These are phyloP conservation scores for Drosophila sechellia DNA, from an alignment of 1,140 invertebrate species.

Conservation along the genomic window DNA sequence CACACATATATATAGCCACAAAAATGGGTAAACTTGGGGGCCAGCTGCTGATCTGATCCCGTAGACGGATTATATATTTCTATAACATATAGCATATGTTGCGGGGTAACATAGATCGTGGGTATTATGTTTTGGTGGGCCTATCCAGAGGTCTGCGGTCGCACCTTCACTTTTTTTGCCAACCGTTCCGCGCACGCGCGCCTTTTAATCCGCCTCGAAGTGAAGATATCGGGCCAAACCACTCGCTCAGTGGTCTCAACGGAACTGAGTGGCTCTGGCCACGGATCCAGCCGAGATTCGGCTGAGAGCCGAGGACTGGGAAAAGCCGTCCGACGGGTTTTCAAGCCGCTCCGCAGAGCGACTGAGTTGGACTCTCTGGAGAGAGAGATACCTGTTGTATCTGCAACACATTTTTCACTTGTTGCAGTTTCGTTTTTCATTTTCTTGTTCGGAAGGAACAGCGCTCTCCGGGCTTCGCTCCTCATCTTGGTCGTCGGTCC, in stretches of 20 bases:
- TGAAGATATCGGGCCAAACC: slow-evolving; percentile 24
- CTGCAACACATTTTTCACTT: slow-evolving; percentile 82
- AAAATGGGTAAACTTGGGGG: slow-evolving; percentile 22
- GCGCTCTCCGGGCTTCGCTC: slow-evolving; percentile 12
- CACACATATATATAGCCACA: slow-evolving; percentile 18
- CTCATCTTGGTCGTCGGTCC: slow-evolving; percentile 22
- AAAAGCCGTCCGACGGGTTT: slow-evolving; percentile 69
- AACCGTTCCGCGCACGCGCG: slow-evolving; percentile 31
- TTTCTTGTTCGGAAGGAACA: slow-evolving; percentile 65
- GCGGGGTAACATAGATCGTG: background rate
- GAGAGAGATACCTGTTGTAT: slow-evolving; percentile 52
- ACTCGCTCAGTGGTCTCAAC: slow-evolving; percentile 70
- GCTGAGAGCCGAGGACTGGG: slow-evolving; percentile 50
- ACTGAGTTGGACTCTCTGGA: slow-evolving; percentile 24
- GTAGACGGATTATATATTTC: slow-evolving; percentile 10
- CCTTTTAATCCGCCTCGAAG: slow-evolving; percentile 11
- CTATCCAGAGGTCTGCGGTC: background rate
- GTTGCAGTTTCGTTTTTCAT: slow-evolving; percentile 83
- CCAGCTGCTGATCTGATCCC: slow-evolving; percentile 34
- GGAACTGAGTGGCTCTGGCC: slow-evolving; percentile 50
- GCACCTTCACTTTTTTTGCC: slow-evolving; percentile 79
- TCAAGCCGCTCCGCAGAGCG: slow-evolving; percentile 22
- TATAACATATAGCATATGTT: background rate
- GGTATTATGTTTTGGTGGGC: slow-evolving; percentile 5
- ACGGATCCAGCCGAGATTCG: slow-evolving; percentile 65